Evolutionary conservation across 1,140 invertebrate species (phyloP).

Genomic region (Hyposmocoma kahamanoa): DNA sequence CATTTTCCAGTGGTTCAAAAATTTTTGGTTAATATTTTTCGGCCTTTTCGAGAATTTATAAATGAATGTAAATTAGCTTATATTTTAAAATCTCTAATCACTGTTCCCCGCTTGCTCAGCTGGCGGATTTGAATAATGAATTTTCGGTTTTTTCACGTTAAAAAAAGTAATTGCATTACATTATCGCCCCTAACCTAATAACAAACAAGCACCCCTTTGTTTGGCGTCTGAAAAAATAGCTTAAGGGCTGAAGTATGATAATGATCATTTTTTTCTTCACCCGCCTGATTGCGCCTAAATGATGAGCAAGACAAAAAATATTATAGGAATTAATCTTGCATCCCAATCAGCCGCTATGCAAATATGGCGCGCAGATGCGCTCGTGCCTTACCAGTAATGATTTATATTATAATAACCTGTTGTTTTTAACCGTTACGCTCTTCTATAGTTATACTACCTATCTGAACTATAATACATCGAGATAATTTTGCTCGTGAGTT

Average conservation of each 20-base stretch:
- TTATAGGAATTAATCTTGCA: constrained; percentile 62
- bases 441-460: not conserved
- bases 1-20: no score
- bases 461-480: no score
- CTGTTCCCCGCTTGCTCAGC: constrained; percentile 53
- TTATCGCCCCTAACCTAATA: constrained; percentile 70
- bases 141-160: constrained; percentile 46
- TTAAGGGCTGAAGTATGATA: constrained; percentile 71
- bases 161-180: constrained; percentile 69
- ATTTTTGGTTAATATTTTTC: not conserved
- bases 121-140: constrained; percentile 71
- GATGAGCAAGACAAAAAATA: constrained; percentile 67
- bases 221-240: constrained; percentile 69
- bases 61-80: constrained; percentile 2
- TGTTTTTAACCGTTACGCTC: constrained; percentile 20
- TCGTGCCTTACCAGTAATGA: constrained; percentile 35
- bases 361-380: constrained; percentile 57
- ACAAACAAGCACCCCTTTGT: constrained; percentile 67
- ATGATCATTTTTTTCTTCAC: constrained; percentile 62
- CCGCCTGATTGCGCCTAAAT: constrained; percentile 64
- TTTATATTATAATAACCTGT: constrained; percentile 26
- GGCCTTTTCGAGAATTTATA: not conserved
- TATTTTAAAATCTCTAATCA: constrained; percentile 9
- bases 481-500: no score
- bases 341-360: constrained; percentile 63